A percentile compares a stretch with the other conserved stretches of the same genome.
Evolutionary conservation across 1,140 invertebrate genomes (phyloP).

Genomic region (Cotesia chilonis): DNA sequence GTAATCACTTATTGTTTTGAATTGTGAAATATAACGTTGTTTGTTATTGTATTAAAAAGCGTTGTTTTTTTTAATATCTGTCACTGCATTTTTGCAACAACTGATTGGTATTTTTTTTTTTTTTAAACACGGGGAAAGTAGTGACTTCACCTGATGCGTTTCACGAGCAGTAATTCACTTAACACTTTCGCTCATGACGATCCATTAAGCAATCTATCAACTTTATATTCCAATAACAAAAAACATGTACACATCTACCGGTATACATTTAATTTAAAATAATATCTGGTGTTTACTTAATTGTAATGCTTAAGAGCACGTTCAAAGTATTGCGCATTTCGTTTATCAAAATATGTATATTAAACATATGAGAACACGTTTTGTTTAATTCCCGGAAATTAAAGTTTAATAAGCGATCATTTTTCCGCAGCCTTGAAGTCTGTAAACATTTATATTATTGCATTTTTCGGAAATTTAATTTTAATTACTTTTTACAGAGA

Average conservation of each 20-base stretch:
- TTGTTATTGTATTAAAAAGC: background rate
- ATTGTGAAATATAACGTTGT: background rate
- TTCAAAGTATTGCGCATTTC: no score
- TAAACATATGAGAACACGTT: no score
- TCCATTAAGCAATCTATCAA: conserved; percentile 9
- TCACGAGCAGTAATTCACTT: conserved; percentile 26
- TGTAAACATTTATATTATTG: no score
- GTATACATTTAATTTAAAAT: background rate
- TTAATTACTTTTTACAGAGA: no score
- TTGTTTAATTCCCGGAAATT: no score
- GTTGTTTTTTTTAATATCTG: background rate
- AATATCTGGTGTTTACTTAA: no score
- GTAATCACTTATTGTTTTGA: no score
- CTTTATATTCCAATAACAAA: conserved; percentile 1
- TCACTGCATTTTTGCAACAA: background rate
- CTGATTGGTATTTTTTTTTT: conserved; percentile 18
- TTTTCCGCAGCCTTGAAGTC: no score
- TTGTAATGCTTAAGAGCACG: no score
- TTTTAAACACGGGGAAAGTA: conserved; percentile 3
- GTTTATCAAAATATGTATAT: no score
- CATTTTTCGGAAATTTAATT: no score
- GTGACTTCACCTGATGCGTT: conserved; percentile 16
- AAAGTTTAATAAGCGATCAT: no score
- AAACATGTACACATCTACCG: background rate
- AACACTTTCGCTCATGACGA: conserved; percentile 24